Conservation (phyloP, 2,797 vertebrate genomes). For the Pygocentrus nattereri region DNA sequence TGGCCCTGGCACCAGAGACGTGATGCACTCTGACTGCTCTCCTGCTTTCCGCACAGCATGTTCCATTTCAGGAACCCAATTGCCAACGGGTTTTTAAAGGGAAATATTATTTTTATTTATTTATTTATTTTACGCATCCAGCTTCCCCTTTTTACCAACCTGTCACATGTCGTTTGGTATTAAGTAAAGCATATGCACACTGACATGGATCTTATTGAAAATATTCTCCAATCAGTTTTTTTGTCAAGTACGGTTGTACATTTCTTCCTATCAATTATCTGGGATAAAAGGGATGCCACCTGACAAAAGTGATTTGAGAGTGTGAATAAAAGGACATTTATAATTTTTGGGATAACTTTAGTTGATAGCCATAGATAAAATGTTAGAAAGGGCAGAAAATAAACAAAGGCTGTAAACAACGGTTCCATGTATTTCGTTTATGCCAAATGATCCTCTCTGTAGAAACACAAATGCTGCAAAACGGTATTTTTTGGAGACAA, state of each 20-base stretch:
- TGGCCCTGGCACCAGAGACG: conserved; percentile 24
- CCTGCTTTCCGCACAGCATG: neutral
- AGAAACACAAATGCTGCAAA: neutral
- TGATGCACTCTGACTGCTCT: conserved; percentile 30
- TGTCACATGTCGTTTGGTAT: conserved; percentile 38
- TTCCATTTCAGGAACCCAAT: conserved; percentile 33
- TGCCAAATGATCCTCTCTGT: no score
- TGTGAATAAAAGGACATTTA: conserved; percentile 19
- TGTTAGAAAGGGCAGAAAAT: neutral
- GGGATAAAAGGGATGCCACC: conserved; percentile 14
- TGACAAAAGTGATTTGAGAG: conserved; percentile 34
- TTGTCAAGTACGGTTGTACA: conserved; percentile 32
- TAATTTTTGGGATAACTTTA: conserved; percentile 22
- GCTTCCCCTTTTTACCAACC: conserved; percentile 9
- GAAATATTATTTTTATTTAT: conserved; percentile 7
- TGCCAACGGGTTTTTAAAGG: conserved; percentile 14
- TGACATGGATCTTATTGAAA: conserved; percentile 47
- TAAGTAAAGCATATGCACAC: neutral
- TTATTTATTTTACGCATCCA: conserved; percentile 31
- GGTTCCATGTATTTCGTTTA: neutral
- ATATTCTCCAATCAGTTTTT: conserved; percentile 55
- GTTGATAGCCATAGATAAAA: conserved; percentile 10
- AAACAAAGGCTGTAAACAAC: neutral
- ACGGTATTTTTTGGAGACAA: no score
- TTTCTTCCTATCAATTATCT: conserved; percentile 56